These are phyloP conservation scores for Drosophila malerkotliana DNA, from an alignment of 1,140 invertebrate species.

Conservation along the genomic window DNA sequence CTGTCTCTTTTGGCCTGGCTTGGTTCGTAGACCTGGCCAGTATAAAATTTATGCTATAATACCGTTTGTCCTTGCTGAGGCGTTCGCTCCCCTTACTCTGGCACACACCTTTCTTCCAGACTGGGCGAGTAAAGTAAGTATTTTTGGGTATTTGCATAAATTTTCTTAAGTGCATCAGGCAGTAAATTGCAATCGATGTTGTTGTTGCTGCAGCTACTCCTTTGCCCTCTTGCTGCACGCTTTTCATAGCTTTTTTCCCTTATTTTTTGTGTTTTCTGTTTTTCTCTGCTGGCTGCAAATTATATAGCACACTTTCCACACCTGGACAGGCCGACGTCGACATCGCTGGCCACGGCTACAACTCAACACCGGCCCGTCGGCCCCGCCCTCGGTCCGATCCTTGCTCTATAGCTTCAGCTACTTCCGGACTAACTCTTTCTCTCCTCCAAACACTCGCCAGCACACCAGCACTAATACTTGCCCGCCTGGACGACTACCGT, in stretches of 20 bases:
- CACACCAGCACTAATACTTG: constrained; percentile 5
- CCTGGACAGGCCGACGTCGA: constrained; percentile 71
- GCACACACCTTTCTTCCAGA: neutral
- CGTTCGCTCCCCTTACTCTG: constrained; percentile 27
- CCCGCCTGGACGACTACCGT: constrained; percentile 5
- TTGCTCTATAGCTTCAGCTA: constrained; percentile 39
- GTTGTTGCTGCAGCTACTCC: constrained; percentile 57
- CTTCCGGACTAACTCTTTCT: constrained; percentile 44
- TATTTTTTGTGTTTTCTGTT: constrained; percentile 1
- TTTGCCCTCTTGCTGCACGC: constrained; percentile 52
- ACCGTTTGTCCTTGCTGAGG: constrained; percentile 73
- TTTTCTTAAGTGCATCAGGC: constrained; percentile 83
- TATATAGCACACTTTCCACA: constrained; percentile 81
- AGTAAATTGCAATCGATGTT: constrained; percentile 83
- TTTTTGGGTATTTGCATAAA: constrained; percentile 83
- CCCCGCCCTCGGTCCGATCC: constrained; percentile 23
- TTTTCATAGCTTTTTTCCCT: constrained; percentile 38
- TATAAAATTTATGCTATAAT: constrained; percentile 82
- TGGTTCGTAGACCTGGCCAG: constrained; percentile 76
- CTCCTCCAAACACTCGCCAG: constrained; percentile 17
- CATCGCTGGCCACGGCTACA: constrained; percentile 64
- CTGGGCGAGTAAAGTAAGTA: constrained; percentile 73
- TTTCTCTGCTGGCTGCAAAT: constrained; percentile 58
- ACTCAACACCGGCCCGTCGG: constrained; percentile 50
- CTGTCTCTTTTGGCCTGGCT: constrained; percentile 1